Evolutionary conservation across 2,797 vertebrate species (phyloP), one percentile per base, ranked within the genome.

Genomic region (Heteromormyrus szaboi): DNA sequence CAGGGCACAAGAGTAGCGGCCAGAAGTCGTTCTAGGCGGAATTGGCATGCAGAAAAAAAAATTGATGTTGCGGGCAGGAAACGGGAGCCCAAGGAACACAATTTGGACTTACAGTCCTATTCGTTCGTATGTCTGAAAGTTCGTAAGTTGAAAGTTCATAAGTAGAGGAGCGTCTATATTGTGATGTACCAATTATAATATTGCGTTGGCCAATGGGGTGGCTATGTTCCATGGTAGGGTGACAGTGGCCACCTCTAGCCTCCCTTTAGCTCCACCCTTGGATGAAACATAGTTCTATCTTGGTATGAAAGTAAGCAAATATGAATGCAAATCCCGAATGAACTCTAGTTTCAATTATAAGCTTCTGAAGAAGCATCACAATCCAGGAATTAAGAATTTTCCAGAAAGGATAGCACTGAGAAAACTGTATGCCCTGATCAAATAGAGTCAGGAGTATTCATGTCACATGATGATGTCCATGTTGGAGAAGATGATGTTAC

Each of bases 301-400:
- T 54, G 56, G 85, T 88, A 90, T 84, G 44, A 88, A 81, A 89
- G 90, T 88, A 89, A 89, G 89, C 84, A 89, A 89, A 72, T 87
- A 51, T 79, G 25, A 88, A 85, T 89, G 68, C 85, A 91, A 90
- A 89, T 89, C 90, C 89, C 81, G 51, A 56, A 56, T 19, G 4
- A 56, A 6, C 53, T 54, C 17, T 19, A 85, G 41, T 89, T 90
- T 89, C 87, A 90, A 68, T 90, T 90, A 91, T 88, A 19, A 87
- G 85, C 50, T 86, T 83, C 83, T 87, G 8, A 25, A 2, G 25
- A 68, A 68, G 25, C 22, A 68, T 29, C 25, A 68, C 8, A 68
- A 33, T 68, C 25, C 7, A 9, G 62, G 25, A 65, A 29, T 65
- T 65, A 22, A 29, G 62, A 59, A 48, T 86, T 89, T 89, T 9